phyloP scores from a whole-genome alignment of 2,888 invertebrate species.

The Drosophila stalkeri region DNA sequence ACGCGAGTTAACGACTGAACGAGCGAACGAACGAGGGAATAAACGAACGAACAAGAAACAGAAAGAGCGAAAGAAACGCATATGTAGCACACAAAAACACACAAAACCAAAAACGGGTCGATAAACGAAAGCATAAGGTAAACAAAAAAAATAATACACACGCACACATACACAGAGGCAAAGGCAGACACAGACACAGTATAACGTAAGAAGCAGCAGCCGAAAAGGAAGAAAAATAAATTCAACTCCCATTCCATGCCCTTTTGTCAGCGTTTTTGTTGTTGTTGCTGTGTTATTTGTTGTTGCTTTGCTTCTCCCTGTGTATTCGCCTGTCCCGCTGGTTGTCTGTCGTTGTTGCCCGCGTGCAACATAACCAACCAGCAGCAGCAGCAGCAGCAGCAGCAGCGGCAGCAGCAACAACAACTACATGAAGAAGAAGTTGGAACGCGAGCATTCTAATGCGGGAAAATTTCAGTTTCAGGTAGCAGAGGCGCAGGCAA shows the following conservation, averaged over 20 bases:
- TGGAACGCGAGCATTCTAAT: conserved; percentile 62
- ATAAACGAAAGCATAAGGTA: conserved; percentile 79
- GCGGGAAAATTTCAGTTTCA: conserved; percentile 73
- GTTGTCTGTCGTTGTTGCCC: conserved; percentile 50
- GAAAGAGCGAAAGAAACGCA: conserved; percentile 55
- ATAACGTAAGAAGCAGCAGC: conserved; percentile 52
- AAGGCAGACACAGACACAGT: conserved; percentile 11
- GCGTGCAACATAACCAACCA: conserved; percentile 63
- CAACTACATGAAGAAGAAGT: conserved; percentile 31
- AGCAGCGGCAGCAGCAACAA: conserved; percentile 9
- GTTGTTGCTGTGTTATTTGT: not conserved
- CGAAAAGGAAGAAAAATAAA: conserved; percentile 69
- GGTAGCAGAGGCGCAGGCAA: conserved; percentile 47
- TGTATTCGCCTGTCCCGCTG: conserved; percentile 43
- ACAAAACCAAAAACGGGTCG: conserved; percentile 73
- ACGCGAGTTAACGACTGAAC: conserved; percentile 40
- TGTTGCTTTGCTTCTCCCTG: conserved; percentile 36
- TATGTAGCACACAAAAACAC: conserved; percentile 75
- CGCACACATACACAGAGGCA: conserved; percentile 6
- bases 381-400: conserved; percentile 31
- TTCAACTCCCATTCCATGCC: conserved; percentile 66
- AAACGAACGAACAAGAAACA: conserved; percentile 29
- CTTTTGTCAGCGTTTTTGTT: conserved; percentile 49
- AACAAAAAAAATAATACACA: conserved; percentile 68
- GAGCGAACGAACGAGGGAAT: conserved; percentile 15